These are phyloP conservation scores for Podabrus alpinus DNA, from an alignment of 2,888 invertebrate genomes.

Conservation along the genomic window DNA sequence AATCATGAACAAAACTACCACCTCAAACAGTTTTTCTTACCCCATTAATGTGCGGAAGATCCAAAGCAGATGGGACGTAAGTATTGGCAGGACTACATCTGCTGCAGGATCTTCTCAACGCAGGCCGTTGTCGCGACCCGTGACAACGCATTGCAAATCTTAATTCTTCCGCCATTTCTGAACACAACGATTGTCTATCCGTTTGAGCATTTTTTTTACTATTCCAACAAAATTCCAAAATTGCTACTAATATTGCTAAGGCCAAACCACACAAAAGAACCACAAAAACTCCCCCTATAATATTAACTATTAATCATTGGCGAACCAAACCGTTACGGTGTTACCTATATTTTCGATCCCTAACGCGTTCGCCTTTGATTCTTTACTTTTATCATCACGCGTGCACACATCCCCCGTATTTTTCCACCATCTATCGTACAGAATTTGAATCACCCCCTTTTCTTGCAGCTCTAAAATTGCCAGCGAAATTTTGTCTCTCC, in stretches of 20 bases:
- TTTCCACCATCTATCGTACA: slow-evolving; percentile 99
- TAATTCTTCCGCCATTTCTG: slow-evolving; percentile 92
- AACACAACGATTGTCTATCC: slow-evolving; percentile 85
- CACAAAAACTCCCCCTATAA: slow-evolving; percentile 91
- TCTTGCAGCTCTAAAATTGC: slow-evolving; percentile 95
- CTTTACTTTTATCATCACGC: slow-evolving; percentile 84
- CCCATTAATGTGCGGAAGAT: slow-evolving; percentile 61
- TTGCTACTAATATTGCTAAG: slow-evolving; percentile 87
- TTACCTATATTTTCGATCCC: slow-evolving; percentile 87
- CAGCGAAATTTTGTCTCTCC: slow-evolving; percentile 95
- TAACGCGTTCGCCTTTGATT: slow-evolving; percentile 90
- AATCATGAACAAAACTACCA: neutral
- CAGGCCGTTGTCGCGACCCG: slow-evolving; percentile 81
- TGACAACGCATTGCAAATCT: slow-evolving; percentile 88
- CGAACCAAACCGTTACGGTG: slow-evolving; percentile 21
- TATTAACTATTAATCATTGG: slow-evolving; percentile 11
- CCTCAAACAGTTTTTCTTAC: slow-evolving; percentile 46
- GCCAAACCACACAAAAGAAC: slow-evolving; percentile 91
- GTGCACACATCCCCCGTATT: slow-evolving; percentile 91
- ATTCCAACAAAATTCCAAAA: slow-evolving; percentile 94
- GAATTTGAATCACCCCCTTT: slow-evolving; percentile 88
- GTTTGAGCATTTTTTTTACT: slow-evolving; percentile 86
- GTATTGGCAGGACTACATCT: slow-evolving; percentile 76
- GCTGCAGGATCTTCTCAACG: slow-evolving; percentile 75
- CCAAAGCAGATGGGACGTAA: slow-evolving; percentile 70